These are phyloP conservation scores for Parnassius orleans DNA, from an alignment of 2,888 invertebrate genomes.

Conservation along the genomic window DNA sequence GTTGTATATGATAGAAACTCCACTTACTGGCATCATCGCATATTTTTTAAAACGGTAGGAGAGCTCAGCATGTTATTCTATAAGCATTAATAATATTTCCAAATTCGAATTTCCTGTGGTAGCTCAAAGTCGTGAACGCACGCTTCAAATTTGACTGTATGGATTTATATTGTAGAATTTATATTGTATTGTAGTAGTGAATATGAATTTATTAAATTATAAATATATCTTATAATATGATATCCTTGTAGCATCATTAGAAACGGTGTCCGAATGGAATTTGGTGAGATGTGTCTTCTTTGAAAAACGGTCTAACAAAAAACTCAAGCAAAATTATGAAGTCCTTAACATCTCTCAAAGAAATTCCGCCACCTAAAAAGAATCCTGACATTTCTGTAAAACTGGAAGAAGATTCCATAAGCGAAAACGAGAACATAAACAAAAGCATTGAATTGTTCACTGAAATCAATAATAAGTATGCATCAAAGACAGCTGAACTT, in stretches of 20 bases:
- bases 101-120: no score
- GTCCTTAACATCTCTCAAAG: conserved; percentile 36
- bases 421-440: conserved; percentile 35
- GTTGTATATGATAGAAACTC: neutral
- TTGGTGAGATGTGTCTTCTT: conserved; percentile 36
- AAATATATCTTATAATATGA: no score
- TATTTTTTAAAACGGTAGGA: no score
- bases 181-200: no score
- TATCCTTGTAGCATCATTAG: conserved; percentile 31
- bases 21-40: neutral
- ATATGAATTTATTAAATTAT: no score
- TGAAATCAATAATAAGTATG: conserved; percentile 44
- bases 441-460: conserved; percentile 44
- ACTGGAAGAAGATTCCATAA: conserved; percentile 28
- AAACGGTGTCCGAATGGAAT: conserved; percentile 54
- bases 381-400: conserved; percentile 20
- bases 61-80: no score
- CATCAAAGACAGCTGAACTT: conserved; percentile 41
- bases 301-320: conserved; percentile 31
- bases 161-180: no score
- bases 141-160: no score
- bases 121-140: no score
- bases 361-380: conserved; percentile 1
- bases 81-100: no score
- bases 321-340: conserved; percentile 41